These are phyloP conservation scores for Cataglyphis hispanica DNA, from an alignment of 1,140 invertebrate species.

Conservation along the genomic window DNA sequence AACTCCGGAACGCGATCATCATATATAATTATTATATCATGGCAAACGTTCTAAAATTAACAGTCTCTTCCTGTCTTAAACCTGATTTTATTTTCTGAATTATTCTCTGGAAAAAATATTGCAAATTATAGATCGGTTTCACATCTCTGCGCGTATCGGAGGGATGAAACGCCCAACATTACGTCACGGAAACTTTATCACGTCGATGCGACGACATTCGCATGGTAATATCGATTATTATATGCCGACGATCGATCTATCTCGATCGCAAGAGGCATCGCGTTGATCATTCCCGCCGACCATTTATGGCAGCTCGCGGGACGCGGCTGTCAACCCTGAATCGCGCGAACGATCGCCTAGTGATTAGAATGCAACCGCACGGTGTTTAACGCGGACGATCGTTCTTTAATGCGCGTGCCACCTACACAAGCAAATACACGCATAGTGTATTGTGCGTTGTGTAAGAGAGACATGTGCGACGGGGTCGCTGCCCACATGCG, in stretches of 20 bases:
- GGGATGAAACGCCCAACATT: constrained; percentile 41
- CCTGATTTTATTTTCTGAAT: too few relatives aligned
- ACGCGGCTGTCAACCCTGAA: constrained; percentile 44
- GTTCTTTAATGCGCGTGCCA: constrained; percentile 44
- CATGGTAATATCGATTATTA: constrained; percentile 60
- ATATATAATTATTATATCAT: neutral
- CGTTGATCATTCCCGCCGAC: constrained; percentile 57
- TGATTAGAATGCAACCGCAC: constrained; percentile 62
- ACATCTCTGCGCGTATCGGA: neutral
- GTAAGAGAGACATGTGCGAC: constrained; percentile 67
- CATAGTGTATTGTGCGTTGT: constrained; percentile 66
- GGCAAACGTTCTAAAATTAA: constrained; percentile 21
- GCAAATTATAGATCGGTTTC: neutral
- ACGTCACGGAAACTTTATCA: constrained; percentile 51
- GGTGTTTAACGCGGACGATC: constrained; percentile 32
- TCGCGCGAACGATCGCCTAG: constrained; percentile 35
- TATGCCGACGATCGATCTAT: constrained; percentile 59
- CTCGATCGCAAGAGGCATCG: constrained; percentile 58
- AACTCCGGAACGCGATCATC: constrained; percentile 6
- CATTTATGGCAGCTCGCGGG: constrained; percentile 67
- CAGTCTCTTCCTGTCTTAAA: neutral
- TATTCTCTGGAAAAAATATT: neutral
- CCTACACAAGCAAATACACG: constrained; percentile 32
- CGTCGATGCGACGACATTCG: constrained; percentile 18
- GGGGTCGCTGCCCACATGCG: constrained; percentile 79